phyloP scores from a whole-genome alignment of 2,113 vertebrate genomes.

The Bucco capensis region DNA sequence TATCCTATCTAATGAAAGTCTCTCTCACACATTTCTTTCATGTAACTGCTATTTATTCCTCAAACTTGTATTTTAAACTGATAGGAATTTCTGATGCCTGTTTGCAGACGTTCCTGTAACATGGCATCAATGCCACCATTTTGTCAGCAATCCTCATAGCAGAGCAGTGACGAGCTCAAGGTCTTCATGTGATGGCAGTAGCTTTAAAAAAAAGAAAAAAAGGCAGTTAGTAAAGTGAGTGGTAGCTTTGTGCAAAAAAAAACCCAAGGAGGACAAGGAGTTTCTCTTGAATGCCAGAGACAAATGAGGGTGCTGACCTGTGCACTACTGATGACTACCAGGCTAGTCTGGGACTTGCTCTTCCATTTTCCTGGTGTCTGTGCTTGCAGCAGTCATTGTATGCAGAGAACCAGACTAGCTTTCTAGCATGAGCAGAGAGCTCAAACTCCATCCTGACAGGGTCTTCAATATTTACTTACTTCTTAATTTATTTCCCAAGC shows the following conservation, averaged over 20 bases:
- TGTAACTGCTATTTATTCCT: neutral
- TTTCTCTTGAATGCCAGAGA: neutral
- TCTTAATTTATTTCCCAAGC: constrained; percentile 7
- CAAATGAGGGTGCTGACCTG: neutral
- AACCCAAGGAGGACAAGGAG: neutral
- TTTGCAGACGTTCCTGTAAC: neutral
- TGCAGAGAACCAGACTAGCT: neutral
- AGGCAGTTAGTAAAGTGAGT: neutral
- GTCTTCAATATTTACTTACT: neutral
- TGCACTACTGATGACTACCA: neutral
- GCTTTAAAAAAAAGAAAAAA: neutral
- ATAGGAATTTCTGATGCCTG: neutral
- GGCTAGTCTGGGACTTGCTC: neutral
- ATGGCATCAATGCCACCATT: neutral
- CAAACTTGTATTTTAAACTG: neutral
- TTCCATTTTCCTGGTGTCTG: neutral
- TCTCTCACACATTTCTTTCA: neutral
- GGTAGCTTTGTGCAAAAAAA: neutral
- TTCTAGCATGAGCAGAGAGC: neutral
- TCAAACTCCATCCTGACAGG: neutral
- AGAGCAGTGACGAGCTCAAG: neutral
- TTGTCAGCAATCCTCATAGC: neutral
- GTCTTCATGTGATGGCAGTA: neutral
- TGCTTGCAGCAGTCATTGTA: neutral
- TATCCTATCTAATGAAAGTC: neutral